Conservation (phyloP, 2,888 invertebrate species). For the Argyra leucocephala region DNA sequence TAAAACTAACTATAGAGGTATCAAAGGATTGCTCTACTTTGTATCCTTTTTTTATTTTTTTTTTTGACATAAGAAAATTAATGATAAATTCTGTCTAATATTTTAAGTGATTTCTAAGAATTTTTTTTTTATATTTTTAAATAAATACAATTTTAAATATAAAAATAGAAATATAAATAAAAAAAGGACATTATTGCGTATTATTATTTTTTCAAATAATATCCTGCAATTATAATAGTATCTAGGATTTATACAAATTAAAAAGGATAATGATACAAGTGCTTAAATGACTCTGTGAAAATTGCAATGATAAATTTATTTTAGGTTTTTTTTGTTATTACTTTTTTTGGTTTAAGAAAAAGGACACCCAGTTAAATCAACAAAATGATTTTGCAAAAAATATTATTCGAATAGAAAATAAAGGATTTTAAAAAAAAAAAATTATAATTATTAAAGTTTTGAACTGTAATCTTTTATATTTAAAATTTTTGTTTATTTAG, state of each 20-base stretch:
- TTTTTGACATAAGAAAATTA: not conserved
- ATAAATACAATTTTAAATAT: not conserved
- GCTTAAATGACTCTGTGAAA: not conserved
- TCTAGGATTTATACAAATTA: not conserved
- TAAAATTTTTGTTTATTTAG: too few species aligned
- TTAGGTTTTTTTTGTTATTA: not conserved
- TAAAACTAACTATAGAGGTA: too few species aligned
- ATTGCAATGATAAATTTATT: not conserved
- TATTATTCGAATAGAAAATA: too few species aligned
- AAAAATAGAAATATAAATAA: too few species aligned
- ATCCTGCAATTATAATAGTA: too few species aligned
- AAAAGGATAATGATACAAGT: not conserved
- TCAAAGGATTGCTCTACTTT: slow-evolving; percentile 2
- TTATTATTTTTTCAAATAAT: too few species aligned
- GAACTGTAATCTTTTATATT: too few species aligned
- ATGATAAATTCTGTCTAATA: not conserved
- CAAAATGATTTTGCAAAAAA: not conserved
- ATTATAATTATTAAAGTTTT: too few species aligned
- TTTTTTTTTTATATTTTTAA: not conserved
- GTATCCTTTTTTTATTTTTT: not conserved
- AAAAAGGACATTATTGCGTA: too few species aligned
- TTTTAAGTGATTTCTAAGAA: not conserved
- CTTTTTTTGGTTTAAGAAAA: not conserved
- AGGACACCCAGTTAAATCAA: not conserved
- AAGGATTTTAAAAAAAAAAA: too few species aligned